Percentiles rank a stretch among this genome's conserved stretches.
These are phyloP conservation scores for Spinus olivaceus DNA, from an alignment of 2,797 vertebrate genomes.

Conservation along the genomic window DNA sequence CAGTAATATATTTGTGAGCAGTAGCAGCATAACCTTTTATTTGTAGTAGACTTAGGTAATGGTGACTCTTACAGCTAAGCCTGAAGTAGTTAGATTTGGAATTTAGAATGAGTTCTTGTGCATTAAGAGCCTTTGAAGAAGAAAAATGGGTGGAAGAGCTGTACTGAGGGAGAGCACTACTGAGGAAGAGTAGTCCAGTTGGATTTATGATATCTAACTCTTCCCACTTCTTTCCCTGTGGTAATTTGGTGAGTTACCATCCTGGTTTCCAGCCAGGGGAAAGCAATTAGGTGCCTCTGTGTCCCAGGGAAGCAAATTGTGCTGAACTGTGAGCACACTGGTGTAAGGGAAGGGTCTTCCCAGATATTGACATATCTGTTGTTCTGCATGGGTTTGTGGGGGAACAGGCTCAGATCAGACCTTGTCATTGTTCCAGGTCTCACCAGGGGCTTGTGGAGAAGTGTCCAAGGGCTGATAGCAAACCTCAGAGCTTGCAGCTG, in stretches of 20 bases:
- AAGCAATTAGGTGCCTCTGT: background rate
- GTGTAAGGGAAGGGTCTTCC: background rate
- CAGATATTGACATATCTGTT: background rate
- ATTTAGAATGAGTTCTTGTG: background rate
- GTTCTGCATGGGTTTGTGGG: background rate
- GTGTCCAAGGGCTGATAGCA: background rate
- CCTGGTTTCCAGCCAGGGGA: background rate
- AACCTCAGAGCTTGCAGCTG: background rate
- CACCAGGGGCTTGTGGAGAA: background rate
- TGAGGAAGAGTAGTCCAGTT: background rate
- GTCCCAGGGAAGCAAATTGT: background rate
- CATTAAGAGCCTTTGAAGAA: slow-evolving; percentile 20
- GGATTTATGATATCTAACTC: background rate
- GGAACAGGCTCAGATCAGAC: background rate
- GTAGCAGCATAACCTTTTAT: background rate
- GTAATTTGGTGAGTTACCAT: slow-evolving; percentile 1
- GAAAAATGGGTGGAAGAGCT: background rate
- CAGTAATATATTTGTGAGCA: background rate
- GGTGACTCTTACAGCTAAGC: background rate
- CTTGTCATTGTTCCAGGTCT: background rate
- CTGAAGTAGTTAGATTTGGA: background rate
- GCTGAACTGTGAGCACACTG: background rate
- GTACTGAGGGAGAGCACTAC: background rate
- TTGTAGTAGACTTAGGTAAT: background rate
- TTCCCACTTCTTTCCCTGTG: background rate